Evolutionary conservation across 1,140 invertebrate genomes (phyloP), one percentile per base, ranked within the genome.

Genomic region (Drosophila ohnishii): DNA sequence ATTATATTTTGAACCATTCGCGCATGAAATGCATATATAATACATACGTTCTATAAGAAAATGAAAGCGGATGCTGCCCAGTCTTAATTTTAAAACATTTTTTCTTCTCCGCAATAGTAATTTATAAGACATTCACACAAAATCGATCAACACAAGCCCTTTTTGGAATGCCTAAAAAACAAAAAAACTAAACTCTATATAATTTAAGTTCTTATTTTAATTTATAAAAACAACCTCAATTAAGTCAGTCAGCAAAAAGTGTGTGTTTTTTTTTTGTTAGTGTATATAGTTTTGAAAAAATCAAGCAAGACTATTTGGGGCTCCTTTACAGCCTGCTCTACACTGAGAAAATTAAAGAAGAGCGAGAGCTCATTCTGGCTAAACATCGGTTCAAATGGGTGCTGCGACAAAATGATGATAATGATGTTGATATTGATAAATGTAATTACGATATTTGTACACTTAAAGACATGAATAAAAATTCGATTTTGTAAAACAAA

Each of bases 381-480:
- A 80, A 22, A 64, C 32, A 56, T 62, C 44, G 59, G 73, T 69
- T 65, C 22, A 59, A 57, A 64, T 40, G 58, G 78, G 81, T 86
- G 81, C 78, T 86, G 56, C 50, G 22, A 70, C 5, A 25, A 59
- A 77, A 69, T 58, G 61, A 56, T 65, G 58, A 81, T 64, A 42
- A 63, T 78, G 57, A 66, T 75, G 80, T 81, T 81, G 74, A 78
- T 80, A 80, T 72, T 78, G 70, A 81, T 85, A 80, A 42, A 63
- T 80, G 76, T 71, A 73, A 62, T 62, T 75, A 81, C 64, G 69
- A 71, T 78, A 81, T 80, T 74, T 85, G 77, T 85, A 79, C 51
- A 85, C 70, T 57, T 77, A 67, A 78, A 78, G 62, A 63, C 40
- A 81, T 82, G 75, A 86, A 85, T 86, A 85, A 85, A 85, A 70